Base-by-base conservation (phyloP, 2,888 invertebrate species). In the Emmelina monodactyla region DNA sequence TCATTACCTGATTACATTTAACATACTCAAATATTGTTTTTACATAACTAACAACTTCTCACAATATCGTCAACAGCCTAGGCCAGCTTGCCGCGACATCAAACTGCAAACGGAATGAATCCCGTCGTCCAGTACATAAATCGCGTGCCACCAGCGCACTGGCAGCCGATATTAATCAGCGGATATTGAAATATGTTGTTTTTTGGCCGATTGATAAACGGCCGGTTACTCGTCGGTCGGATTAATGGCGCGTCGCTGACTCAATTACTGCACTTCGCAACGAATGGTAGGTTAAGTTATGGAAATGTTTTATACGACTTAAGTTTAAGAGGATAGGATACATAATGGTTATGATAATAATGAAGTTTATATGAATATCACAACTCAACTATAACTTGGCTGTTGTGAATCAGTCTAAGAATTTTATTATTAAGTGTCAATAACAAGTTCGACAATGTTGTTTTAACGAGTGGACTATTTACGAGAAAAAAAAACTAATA, bases 111-210 rank as follows among this genome's bases (percentile, higher is more conserved):
- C 65, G 73, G 73, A 78, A 78, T 71, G 71, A 70, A 70, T 63
- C 65, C 65, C 51, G 71, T 49, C 71, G 76, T 73, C 59, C 65
- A 78, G 76, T 79, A 75, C 79, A 79, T 79, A 78, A 79, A 79
- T 79, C 76, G 69, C 66, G 62, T 70, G 79, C 73, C 65, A 57
- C 71, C 65, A 64, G 68, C 66, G 66, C 63, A 63, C 78, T 70
- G 73, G 70, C 75, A 71, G 69, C 70, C 73, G 76, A 75, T 78
- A 79, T 79, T 78, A 79, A 78, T 79, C 79, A 78, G 75, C 61
- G 75, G 68, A 78, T 78, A 79, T 79, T 76, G 79, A 79, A 79
- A 79, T 79, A 73, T 78, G 79, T 76, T 78, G 76, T 78, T 79
- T 79, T 78, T 76, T 72, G 66, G 48, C 47, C 61, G 73, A 76